Conservation (phyloP, 2,888 invertebrate species). For the Shargacucullia verbasci region DNA sequence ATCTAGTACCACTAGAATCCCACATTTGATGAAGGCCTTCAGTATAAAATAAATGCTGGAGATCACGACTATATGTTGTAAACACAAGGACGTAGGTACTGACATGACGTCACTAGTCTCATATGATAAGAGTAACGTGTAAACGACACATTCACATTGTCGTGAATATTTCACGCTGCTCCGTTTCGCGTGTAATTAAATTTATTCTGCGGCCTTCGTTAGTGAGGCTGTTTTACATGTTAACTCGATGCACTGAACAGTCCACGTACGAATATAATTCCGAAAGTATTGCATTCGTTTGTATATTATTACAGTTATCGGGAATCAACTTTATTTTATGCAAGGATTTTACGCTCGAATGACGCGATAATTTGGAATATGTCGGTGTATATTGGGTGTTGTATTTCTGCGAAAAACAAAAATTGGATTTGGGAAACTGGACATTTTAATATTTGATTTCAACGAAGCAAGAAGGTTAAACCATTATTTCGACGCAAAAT, state of each 20-base stretch:
- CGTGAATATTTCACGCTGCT: slow-evolving; percentile 3
- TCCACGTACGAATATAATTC: slow-evolving; percentile 19
- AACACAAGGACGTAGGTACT: no score
- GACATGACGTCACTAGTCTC: neutral
- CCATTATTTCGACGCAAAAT: no score
- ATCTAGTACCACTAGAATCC: no score
- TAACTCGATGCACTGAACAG: slow-evolving; percentile 35
- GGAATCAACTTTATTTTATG: slow-evolving; percentile 31
- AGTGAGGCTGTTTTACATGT: slow-evolving; percentile 47
- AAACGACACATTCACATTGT: slow-evolving; percentile 3
- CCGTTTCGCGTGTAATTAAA: slow-evolving; percentile 36
- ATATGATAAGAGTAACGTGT: neutral
- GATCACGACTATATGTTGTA: no score
- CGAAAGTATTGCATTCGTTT: slow-evolving; percentile 13
- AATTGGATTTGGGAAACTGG: slow-evolving; percentile 12
- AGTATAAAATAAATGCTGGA: no score
- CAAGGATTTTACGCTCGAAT: slow-evolving; percentile 14
- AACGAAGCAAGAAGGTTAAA: slow-evolving; percentile 1
- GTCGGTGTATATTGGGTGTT: neutral
- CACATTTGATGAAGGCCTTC: no score
- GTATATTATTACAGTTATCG: slow-evolving; percentile 17
- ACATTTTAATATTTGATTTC: slow-evolving; percentile 3
- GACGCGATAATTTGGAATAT: slow-evolving; percentile 25
- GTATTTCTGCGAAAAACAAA: slow-evolving; percentile 19
- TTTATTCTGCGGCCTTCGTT: slow-evolving; percentile 40